Percentiles rank a stretch among this genome's conserved stretches.
These are phyloP conservation scores for Pseudorasbora parva DNA, from an alignment of 2,113 vertebrate species.

Conservation along the genomic window DNA sequence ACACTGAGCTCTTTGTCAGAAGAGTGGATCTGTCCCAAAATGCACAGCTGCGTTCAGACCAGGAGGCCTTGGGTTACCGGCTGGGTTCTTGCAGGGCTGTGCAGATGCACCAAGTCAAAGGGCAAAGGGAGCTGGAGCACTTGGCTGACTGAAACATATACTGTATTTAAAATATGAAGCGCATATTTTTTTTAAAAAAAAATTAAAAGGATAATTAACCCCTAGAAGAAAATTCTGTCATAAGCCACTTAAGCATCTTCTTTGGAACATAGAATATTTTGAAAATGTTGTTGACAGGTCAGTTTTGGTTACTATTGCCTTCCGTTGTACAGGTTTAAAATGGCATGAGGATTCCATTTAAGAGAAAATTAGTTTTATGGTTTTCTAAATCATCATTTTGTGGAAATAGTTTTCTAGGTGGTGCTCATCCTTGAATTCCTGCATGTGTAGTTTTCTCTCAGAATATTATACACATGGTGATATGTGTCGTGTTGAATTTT, in stretches of 20 bases:
- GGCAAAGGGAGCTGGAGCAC: slow-evolving; percentile 39
- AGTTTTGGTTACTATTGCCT: background rate
- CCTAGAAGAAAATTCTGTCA: background rate
- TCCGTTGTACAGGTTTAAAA: background rate
- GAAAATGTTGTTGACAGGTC: too few relatives aligned
- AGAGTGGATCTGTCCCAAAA: slow-evolving; percentile 74
- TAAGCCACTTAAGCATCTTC: background rate
- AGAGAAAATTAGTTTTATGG: background rate
- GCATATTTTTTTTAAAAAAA: background rate
- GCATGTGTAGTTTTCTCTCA: background rate
- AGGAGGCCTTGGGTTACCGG: slow-evolving; percentile 68
- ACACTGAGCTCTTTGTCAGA: slow-evolving; percentile 77
- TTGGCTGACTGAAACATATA: slow-evolving; percentile 3
- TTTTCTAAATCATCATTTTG: background rate
- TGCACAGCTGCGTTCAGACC: slow-evolving; percentile 68
- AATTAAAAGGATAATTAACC: background rate
- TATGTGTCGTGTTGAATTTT: background rate
- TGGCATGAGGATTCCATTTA: background rate
- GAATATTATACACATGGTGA: background rate
- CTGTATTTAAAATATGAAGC: background rate
- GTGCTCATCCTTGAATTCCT: background rate
- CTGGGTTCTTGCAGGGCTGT: slow-evolving; percentile 71
- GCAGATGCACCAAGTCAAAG: slow-evolving; percentile 69
- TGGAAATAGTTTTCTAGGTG: background rate
- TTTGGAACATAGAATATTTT: background rate